Base-by-base conservation (phyloP, 2,888 invertebrate genomes). In the Agriopis aurantiaria region DNA sequence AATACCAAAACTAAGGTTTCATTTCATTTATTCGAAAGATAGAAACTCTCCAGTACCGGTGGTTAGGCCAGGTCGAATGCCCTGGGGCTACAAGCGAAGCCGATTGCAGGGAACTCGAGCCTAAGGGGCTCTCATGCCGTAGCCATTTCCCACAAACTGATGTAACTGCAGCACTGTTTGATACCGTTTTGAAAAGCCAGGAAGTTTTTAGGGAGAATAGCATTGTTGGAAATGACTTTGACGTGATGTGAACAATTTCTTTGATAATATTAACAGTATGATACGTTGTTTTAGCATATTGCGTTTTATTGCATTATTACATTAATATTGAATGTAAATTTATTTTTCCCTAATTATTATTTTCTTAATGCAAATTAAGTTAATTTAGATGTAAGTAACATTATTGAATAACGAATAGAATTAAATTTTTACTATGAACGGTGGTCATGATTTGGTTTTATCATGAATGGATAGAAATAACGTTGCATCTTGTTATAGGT, bases 81-180 rank as follows among this genome's bases (percentile, higher is more conserved):
- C 93, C 89, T 73, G 80, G 65, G 90, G 92, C 91, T 77, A 85
- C 58, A 79, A 81, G 80, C 80, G 83, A 82, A 83, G 83, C 83
- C 88, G 84, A 87, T 88, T 86, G 85, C 80, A 87, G 89, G 86
- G 89, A 90, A 90, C 85, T 84, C 79, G 79, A 82, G 86, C 90
- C 90, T 80, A 81, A 80, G 86, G 88, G 88, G 90, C 89, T 89
- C 91, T 85, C 88, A 86, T 81, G 88, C 82, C 78, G 79, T 80
- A 79, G 79, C 78, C 79, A 80, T 85, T 92, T 93, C 93, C 91
- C 93, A 93, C 91, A 86, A 85, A 82, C 80, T 79, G 73, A 82
- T 78, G 78, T 84, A 84, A 87, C 85, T 81, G 81, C 80, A 71
- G 73, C 65, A 78, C 79, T 75, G 56, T 78, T 83, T 79, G 74